Percentiles rank a stretch among this genome's conserved stretches.
Evolutionary conservation across 2,113 vertebrate species (phyloP).

Genomic region (Gadus macrocephalus): DNA sequence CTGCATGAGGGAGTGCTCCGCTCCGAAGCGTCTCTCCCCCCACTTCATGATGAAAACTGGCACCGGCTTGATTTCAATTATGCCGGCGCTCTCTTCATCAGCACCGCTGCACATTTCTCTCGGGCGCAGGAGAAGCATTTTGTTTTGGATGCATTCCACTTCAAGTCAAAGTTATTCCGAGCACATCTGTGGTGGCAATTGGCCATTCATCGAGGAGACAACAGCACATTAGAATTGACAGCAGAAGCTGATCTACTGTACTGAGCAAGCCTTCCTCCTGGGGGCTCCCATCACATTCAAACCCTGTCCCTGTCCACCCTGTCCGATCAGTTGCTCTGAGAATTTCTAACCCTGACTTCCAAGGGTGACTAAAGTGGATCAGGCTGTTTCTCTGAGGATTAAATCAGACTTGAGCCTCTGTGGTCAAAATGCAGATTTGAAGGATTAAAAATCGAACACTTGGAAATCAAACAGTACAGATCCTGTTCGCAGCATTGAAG

Average conservation of each 20-base stretch:
- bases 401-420: neutral
- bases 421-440: constrained; percentile 44
- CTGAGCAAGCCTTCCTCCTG: constrained; percentile 20
- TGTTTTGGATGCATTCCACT: constrained; percentile 40
- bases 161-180: constrained; percentile 31
- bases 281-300: no score
- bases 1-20: constrained; percentile 20
- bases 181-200: constrained; percentile 54
- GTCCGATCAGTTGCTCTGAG: neutral
- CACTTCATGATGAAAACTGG: constrained; percentile 53
- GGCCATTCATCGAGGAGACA: constrained; percentile 47
- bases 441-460: constrained; percentile 30
- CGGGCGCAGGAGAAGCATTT: constrained; percentile 32
- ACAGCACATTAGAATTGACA: constrained; percentile 34
- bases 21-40: constrained; percentile 15
- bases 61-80: constrained; percentile 66
- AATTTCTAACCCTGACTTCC: neutral
- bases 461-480: no score
- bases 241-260: constrained; percentile 1
- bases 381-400: neutral
- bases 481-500: no score
- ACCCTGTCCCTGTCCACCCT: neutral
- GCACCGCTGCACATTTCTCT: constrained; percentile 26
- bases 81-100: constrained; percentile 50
- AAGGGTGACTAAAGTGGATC: neutral